Base-by-base conservation (phyloP, 2,797 vertebrate genomes). In the Crax fasciolata region DNA sequence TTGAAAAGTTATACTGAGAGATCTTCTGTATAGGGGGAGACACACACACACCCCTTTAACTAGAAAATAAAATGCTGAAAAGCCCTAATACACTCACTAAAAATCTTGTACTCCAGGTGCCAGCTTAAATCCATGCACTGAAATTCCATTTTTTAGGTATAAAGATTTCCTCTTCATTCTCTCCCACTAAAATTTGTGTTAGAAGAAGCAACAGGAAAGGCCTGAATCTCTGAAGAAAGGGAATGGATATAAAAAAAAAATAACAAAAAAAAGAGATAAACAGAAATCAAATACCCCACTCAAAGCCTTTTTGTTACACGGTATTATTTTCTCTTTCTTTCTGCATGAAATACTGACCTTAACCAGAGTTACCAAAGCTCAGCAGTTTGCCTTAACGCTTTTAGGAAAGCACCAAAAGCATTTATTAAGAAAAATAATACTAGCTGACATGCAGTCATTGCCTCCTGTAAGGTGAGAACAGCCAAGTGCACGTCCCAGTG, bases 121-220 rank as follows among this genome's bases (percentile, higher is more conserved):
- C 44, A 38, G 25, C 21, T 62, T 72, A 51, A 16, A 72, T 1
- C 8, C 20, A 51, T 23, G 39, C 32, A 62, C 30, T 4, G 10
- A 20, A 63, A 49, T 61, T 54, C n/a, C 5, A 2, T 46, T 66
- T 25, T 19, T 0, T 0, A 2, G 2, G 48, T 15, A 48, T 43
- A 32, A 11, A 59, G 32, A 32, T n/a, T 62, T 54, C 72, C 38
- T 51, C 25, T 54, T 70, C 48, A 11, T 8, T 61, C 23, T 65
- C 25, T 78, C 17, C 28, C 55, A 39, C 15, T 48, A 75, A 72
- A 70, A 62, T 17, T 16, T 55, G 30, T 25, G 8, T 12, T 77
- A 19, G 20, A 89, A 90, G 21, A 75, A 85, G 77, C 15, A 83
- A 24, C 5, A 62, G 9, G 11, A 72, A 39, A 19, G 66, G 18